Evolutionary conservation across 2,113 vertebrate species (phyloP).

Genomic region (Pseudorectes ferrugineus): DNA sequence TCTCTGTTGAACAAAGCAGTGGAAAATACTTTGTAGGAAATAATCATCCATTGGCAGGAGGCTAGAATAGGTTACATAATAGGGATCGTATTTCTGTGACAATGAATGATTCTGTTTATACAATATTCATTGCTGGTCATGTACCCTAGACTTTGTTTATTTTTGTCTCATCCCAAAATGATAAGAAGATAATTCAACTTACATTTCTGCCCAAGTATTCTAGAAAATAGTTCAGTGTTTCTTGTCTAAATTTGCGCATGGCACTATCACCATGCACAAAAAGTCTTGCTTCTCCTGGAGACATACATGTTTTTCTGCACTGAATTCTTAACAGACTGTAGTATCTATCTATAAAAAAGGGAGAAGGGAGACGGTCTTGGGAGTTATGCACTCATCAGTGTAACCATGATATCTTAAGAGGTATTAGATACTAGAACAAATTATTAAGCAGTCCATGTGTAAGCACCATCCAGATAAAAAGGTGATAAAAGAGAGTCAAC

Average conservation of each 20-base stretch:
- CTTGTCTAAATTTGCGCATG: not conserved
- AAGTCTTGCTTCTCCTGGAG: not conserved
- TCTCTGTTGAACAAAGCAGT: conserved; percentile 28
- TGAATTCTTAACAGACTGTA: not conserved
- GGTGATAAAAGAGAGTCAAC: conserved; percentile 23
- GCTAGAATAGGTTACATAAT: not conserved
- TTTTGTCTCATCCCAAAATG: not conserved
- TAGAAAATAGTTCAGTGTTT: not conserved
- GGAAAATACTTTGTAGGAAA: conserved; percentile 40
- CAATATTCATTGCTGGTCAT: not conserved
- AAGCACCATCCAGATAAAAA: conserved; percentile 8
- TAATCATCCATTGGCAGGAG: not conserved
- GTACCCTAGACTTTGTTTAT: not conserved
- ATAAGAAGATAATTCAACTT: not conserved
- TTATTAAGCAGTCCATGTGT: not conserved
- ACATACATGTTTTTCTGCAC: not conserved
- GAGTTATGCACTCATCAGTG: not conserved
- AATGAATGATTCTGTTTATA: conserved; percentile 9
- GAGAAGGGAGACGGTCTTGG: not conserved
- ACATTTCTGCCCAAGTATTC: not conserved
- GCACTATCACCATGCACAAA: not conserved
- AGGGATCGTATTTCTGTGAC: not conserved
- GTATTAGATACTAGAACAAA: not conserved
- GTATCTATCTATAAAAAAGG: not conserved
- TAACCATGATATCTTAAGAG: not conserved